Percentiles rank a stretch among this genome's conserved stretches.
These are phyloP conservation scores for Sorex araneus DNA, from an alignment of 2,113 vertebrate species.

Conservation along the genomic window DNA sequence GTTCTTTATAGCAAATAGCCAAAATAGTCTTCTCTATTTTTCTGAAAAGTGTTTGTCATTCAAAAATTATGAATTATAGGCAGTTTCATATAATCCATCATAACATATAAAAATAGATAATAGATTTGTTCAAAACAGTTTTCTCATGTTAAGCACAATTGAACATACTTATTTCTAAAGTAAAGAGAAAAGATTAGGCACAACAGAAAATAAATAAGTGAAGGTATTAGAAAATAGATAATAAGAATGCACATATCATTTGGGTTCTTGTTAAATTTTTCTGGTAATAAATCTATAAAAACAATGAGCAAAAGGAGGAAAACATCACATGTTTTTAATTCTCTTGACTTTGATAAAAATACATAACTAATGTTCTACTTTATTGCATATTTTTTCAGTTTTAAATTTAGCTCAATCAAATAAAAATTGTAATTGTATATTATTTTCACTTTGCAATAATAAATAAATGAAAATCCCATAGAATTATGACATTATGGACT, in stretches of 20 bases:
- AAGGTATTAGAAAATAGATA: slow-evolving; percentile 4
- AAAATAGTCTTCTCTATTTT: slow-evolving; percentile 20
- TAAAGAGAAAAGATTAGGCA: neutral
- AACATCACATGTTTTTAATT: neutral
- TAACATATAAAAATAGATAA: neutral
- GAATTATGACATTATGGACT: neutral
- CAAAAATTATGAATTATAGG: neutral
- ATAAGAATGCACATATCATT: neutral
- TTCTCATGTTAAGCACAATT: slow-evolving; percentile 1
- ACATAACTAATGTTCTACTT: neutral
- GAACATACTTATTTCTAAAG: slow-evolving; percentile 28
- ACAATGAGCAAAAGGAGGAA: neutral
- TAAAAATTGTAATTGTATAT: neutral
- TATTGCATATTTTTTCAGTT: neutral
- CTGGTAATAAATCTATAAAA: neutral
- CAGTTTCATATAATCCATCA: neutral
- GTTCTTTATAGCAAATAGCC: neutral
- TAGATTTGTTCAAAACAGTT: slow-evolving; percentile 15
- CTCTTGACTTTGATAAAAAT: neutral
- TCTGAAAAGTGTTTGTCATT: neutral
- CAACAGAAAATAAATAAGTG: neutral
- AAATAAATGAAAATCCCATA: neutral
- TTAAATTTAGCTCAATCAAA: slow-evolving; percentile 25
- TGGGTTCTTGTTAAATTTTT: neutral
- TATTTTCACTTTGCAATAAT: slow-evolving; percentile 6